Percentiles rank a stretch among this genome's conserved stretches.
Conservation (phyloP, 2,113 vertebrate genomes). For the Thalassarche chlororhynchos region DNA sequence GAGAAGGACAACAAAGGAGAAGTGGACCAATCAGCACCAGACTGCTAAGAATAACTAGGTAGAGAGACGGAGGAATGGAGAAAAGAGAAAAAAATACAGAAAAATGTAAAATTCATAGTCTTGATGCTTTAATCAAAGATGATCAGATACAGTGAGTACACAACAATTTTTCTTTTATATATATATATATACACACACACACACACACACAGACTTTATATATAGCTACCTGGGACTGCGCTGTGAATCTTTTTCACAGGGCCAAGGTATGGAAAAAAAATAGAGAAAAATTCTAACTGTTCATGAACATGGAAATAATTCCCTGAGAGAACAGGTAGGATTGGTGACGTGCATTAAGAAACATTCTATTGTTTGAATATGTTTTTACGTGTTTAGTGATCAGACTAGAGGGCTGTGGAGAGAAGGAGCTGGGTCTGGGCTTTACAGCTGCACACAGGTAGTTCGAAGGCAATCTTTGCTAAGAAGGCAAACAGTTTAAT, state of each 20-base stretch:
- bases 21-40: neutral
- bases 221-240: neutral
- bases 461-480: neutral
- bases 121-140: neutral
- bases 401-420: neutral
- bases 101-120: neutral
- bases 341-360: neutral
- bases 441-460: neutral
- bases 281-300: neutral
- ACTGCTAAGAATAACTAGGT: neutral
- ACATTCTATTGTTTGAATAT: neutral
- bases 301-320: neutral
- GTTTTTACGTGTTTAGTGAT: neutral
- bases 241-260: neutral
- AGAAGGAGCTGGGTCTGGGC: neutral
- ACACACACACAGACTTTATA: neutral
- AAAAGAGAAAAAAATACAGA: neutral
- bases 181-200: accelerated
- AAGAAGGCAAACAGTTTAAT: neutral
- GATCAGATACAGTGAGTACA: neutral
- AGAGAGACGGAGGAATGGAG: neutral
- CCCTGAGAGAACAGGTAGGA: neutral
- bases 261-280: neutral
- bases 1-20: neutral
- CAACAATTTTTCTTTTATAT: neutral